Base-by-base conservation (phyloP, 2,888 invertebrate species). In the Ferdinandea cuprea region DNA sequence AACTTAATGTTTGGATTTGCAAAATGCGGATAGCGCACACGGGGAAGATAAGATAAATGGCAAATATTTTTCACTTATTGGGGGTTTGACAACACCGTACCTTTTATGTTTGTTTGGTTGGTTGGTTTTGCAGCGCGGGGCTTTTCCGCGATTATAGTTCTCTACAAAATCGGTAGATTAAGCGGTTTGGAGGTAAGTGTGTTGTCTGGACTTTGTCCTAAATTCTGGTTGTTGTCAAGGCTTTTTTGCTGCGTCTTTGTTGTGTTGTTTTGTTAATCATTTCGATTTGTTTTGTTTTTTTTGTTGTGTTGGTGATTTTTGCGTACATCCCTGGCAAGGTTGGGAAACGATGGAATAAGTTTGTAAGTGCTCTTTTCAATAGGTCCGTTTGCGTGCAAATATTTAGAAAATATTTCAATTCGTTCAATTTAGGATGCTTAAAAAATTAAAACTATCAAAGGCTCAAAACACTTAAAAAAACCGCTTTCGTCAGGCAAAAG, bases 41-140 rank as follows among this genome's bases (percentile, higher is more conserved):
- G 13, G 40, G 13, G 7, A 30, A 42, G 74, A 74, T 74, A 74
- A 58, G 74, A 48, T 56, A 65, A 66, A 58, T 9, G 42, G 50
- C n/a, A 74, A 74, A 74, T 74, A 74, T 74, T 74, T 63, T 73
- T 44, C 54, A 46, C 44, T 65, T 73, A 54, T 46, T 65, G 13
- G 21, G 40, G 35, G 42, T 50, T 19, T 61, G 59, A 52, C 48
- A 71, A 44, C 46, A 56, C 13, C 6, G 6, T 32, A 9, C 8
- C 17, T 1, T 3, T 37, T 7, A 2, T 50, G 50, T 50, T 50
- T 50, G 37, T 1, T 2, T 25, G 25, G n/a, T n/a, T n/a, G n/a
- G n/a, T n/a, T 25, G 25, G 5, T 56, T 42, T 37, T 37, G 40
- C 21, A n/a, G 37, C 42, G 21, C 25, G 32, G 58, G 42, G 42